Percentiles rank a stretch among this genome's conserved stretches.
These are phyloP conservation scores for Bradynema listronoti DNA, from an alignment of 1,140 invertebrate genomes.

Conservation along the genomic window DNA sequence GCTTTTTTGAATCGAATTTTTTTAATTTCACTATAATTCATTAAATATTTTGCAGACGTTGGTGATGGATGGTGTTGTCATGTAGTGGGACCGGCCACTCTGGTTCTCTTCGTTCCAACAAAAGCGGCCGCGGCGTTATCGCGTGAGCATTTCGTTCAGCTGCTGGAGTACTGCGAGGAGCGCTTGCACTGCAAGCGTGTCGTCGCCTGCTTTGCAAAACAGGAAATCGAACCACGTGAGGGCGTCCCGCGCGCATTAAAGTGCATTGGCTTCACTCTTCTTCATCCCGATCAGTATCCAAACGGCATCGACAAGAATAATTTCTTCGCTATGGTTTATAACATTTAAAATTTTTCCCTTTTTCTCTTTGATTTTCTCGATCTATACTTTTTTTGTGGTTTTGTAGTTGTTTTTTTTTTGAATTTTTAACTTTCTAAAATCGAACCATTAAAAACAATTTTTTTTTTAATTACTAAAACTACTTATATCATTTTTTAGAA, in stretches of 20 bases:
- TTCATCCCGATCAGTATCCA: conserved; percentile 36
- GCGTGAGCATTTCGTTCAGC: conserved; percentile 28
- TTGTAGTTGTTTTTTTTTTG: too few species aligned
- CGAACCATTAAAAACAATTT: too few species aligned
- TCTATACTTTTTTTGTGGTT: too few species aligned
- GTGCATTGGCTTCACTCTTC: conserved; percentile 41
- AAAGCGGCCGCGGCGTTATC: conserved; percentile 18
- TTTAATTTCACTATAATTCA: background rate
- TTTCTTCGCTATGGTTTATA: conserved; percentile 39
- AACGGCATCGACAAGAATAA: conserved; percentile 31
- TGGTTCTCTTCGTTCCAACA: conserved; percentile 36
- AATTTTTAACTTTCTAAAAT: too few species aligned
- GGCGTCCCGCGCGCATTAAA: conserved; percentile 37
- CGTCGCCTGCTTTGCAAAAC: conserved; percentile 38
- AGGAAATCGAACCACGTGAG: conserved; percentile 33
- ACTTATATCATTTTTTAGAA: too few species aligned
- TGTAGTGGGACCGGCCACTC: conserved; percentile 28
- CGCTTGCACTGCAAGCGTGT: conserved; percentile 26
- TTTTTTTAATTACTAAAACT: too few species aligned
- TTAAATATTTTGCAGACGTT: conserved; percentile 19
- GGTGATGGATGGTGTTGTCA: conserved; percentile 42
- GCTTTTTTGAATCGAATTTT: too few species aligned
- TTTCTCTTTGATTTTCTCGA: too few species aligned
- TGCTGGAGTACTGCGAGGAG: conserved; percentile 40
- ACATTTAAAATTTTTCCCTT: conserved; percentile 19